Base-by-base conservation (phyloP, 2,888 invertebrate genomes). In the Capitulum mitella region DNA sequence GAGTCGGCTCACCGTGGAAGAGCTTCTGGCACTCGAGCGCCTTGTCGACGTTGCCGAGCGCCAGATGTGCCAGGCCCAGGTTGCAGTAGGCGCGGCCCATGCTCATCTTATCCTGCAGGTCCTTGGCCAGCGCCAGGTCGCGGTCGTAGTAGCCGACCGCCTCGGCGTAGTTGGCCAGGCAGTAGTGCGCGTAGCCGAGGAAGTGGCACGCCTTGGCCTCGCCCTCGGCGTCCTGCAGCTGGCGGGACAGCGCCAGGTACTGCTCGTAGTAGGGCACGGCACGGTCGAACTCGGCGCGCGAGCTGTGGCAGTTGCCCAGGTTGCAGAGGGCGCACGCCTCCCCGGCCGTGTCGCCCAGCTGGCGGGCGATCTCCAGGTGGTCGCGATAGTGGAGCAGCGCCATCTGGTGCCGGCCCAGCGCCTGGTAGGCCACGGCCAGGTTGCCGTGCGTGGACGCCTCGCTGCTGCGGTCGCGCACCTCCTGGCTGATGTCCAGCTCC, bases 1-100 rank as follows among this genome's bases (percentile, higher is more conserved):
- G n/a, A n/a, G 3, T 51, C 51, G 8, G 79, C 83, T 83, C 83
- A 87, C 88, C 87, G 79, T 90, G 85, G 58, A 58, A 58, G 85
- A 96, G 97, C 85, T 96, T 95, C 85, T 96, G 96, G 85, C 97
- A 97, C 85, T 97, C 97, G 58, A 98, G 85, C 0, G 97, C 95
- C 0, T 94, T 94, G 82, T 94, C 93, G 51, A 93, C 89, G 85
- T 96, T 94, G 2, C 93, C 94, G n/a, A 97, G 87, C 0, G 97
- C 95, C 77, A 96, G 88, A 85, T 97, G 96, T 0, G 97, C 96
- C 75, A 97, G 87, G 0, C 97, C 97, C 32, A 98, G 88, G 86
- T 98, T 97, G 86, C 97, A 98, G 84, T 97, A 97, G 0, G 97
- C 97, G 83, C 97, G 88, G 0, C 96, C 96, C 93, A 97, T 95